These are phyloP conservation scores for Sisor rabdophorus DNA, from an alignment of 2,113 vertebrate genomes.

Conservation along the genomic window DNA sequence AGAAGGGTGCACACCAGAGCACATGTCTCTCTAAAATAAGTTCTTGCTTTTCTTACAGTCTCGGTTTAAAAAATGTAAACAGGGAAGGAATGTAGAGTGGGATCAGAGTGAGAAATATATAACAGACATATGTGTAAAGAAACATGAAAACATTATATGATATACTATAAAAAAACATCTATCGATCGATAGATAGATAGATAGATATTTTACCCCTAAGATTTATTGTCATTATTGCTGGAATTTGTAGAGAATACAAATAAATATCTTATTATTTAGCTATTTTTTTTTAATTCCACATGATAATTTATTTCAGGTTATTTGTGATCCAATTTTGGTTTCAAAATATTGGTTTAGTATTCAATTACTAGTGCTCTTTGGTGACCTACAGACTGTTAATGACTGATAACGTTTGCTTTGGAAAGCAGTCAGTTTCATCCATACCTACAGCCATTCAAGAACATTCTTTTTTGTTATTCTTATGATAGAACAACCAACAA, in stretches of 20 bases:
- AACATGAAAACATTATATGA: neutral
- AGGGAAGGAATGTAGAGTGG: constrained; percentile 10
- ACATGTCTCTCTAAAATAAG: constrained; percentile 23
- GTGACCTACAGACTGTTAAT: neutral
- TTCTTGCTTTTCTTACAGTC: constrained; percentile 3
- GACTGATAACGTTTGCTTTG: neutral
- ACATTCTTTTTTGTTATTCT: neutral
- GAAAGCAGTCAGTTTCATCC: neutral
- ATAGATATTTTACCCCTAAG: no score
- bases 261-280: neutral
- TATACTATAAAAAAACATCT: neutral
- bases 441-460: neutral
- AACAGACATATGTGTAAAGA: neutral
- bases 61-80: neutral
- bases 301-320: no score
- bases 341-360: neutral
- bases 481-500: neutral
- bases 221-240: neutral
- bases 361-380: neutral
- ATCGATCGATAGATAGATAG: no score
- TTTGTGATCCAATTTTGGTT: neutral
- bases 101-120: constrained; percentile 23
- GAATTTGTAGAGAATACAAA: neutral
- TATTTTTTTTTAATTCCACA: neutral
- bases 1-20: constrained; percentile 43